Evolutionary conservation across 2,113 vertebrate genomes (phyloP).

Genomic region (Lonchura striata): DNA sequence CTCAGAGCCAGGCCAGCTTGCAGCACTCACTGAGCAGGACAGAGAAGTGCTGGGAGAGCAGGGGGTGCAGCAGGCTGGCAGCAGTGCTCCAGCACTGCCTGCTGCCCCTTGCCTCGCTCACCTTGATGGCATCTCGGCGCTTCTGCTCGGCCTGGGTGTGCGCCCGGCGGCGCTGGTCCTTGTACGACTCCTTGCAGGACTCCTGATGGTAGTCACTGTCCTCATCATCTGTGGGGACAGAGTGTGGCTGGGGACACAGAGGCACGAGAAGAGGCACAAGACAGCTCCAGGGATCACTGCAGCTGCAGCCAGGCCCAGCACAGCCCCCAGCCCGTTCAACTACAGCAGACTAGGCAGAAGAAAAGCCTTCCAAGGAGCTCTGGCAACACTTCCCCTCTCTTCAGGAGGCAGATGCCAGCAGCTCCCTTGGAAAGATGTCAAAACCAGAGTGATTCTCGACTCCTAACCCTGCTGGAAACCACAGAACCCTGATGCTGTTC

Average conservation of each 20-base stretch:
- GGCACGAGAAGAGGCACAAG: not conserved
- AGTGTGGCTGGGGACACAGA: rapidly evolving
- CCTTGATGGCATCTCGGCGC: slow-evolving; percentile 94
- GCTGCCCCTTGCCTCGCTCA: not conserved
- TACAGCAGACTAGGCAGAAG: not conserved
- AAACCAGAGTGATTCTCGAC: not conserved
- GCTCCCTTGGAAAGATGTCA: not conserved
- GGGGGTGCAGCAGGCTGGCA: not conserved
- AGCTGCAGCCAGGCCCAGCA: not conserved
- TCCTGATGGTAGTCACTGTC: slow-evolving; percentile 96
- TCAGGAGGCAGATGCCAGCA: rapidly evolving
- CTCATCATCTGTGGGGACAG: slow-evolving; percentile 84
- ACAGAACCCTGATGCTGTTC: not conserved
- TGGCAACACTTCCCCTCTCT: rapidly evolving
- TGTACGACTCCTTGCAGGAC: slow-evolving; percentile 88
- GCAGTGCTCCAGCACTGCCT: not conserved
- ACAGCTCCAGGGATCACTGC: not conserved
- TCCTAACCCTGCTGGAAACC: not conserved
- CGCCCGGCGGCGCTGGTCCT: slow-evolving; percentile 88
- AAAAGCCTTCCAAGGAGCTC: rapidly evolving
- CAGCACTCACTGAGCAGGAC: not conserved
- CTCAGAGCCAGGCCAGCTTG: not conserved
- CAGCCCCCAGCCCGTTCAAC: rapidly evolving
- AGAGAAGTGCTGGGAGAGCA: not conserved
- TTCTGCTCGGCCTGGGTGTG: slow-evolving; percentile 97